Evolutionary conservation across 2,113 vertebrate genomes (phyloP), one percentile per base, ranked within the genome.

Genomic region (Hyperoodon ampullatus): DNA sequence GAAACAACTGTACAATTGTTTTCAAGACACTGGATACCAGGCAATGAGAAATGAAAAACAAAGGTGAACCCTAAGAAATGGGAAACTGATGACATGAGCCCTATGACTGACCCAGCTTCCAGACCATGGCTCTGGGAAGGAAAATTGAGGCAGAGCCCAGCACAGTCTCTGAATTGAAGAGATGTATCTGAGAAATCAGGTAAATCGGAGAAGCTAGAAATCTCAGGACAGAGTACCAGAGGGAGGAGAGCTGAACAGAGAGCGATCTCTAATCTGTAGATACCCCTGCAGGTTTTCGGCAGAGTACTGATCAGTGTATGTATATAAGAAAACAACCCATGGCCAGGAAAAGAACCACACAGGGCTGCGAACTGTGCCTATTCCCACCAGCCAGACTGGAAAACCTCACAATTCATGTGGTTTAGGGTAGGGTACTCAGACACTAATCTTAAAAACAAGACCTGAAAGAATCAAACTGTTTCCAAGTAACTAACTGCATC

Each of bases 371-470:
- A 93, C 3, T 80, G n/a, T 84, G 19, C 58, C 75, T 74, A 1
- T 53, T 88, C 18, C 72, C n/a, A 63, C 18, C 35, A 93, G n/a
- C 42, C 70, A 90, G 16, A 90, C 42, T 23, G 9, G 50, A 92
- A 94, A 83, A 72, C 3, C 74, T 92, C 6, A 58, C 35, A 75
- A 74, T 66, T 82, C 61, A 65, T 2, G 5, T 39, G 1, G 16
- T 77, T 24, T 47, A 30, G 7, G 1, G 70, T 42, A 80, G 14
- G 74, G 26, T 58, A 77, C 75, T 84, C 53, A 95, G 68, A 92
- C 88, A 92, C 14, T 68, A 88, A 89, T 66, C 14, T 86, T 60
- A 80, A 88, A 96, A 96, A 50, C 19, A 77, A 92, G 61, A 94
- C 11, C n/a, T 28, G 39, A 70, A 88, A 88, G 42, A 4, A 88